These are phyloP conservation scores for Drosophila testacea DNA, from an alignment of 2,888 invertebrate genomes.

Conservation along the genomic window DNA sequence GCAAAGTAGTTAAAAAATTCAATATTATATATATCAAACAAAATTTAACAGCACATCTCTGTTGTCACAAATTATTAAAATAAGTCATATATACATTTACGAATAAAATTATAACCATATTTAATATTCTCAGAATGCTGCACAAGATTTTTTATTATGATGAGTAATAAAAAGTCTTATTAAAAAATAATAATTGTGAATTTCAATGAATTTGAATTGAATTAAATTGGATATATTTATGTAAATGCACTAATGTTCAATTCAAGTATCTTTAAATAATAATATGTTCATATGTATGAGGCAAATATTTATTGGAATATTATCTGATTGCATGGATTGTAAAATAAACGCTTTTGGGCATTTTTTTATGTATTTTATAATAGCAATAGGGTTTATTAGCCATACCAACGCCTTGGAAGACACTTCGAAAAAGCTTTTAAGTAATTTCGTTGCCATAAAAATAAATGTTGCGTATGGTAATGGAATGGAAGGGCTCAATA, in stretches of 20 bases:
- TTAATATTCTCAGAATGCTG: too few species aligned
- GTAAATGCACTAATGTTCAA: background rate
- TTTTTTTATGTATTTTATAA: constrained; percentile 20
- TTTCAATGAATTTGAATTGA: constrained; percentile 7
- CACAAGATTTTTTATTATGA: background rate
- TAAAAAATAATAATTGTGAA: constrained; percentile 1
- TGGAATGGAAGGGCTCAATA: constrained; percentile 26
- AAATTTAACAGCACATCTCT: too few species aligned
- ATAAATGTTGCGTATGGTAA: constrained; percentile 44
- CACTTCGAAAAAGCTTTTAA: constrained; percentile 52
- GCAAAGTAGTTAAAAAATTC: background rate
- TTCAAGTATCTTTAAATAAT: background rate
- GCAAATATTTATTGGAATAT: constrained; percentile 16
- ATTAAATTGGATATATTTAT: background rate
- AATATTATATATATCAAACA: background rate
- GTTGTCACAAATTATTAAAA: too few species aligned
- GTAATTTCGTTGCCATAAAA: constrained; percentile 49
- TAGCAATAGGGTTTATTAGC: constrained; percentile 44
- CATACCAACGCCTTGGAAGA: constrained; percentile 41
- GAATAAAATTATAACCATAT: too few species aligned
- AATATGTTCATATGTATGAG: background rate
- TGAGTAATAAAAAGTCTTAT: background rate
- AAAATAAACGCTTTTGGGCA: constrained; percentile 1
- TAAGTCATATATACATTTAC: too few species aligned
- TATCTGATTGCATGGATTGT: constrained; percentile 29